These are phyloP conservation scores for Esperia sulphurella DNA, from an alignment of 2,888 invertebrate genomes.

Conservation along the genomic window DNA sequence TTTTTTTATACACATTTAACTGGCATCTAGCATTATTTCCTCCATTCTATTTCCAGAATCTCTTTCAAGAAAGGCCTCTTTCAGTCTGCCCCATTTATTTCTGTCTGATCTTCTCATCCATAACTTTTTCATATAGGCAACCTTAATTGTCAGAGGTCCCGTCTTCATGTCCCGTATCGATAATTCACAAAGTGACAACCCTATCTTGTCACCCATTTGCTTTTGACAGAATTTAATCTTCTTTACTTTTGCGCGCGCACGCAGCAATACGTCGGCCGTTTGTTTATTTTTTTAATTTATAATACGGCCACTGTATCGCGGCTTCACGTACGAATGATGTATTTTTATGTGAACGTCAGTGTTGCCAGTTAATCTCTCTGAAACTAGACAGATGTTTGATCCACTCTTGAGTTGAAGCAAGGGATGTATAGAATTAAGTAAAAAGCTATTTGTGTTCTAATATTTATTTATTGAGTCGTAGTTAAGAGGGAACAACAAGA, in stretches of 20 bases:
- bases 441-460: too few species aligned
- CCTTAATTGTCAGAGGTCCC: neutral
- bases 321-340: conserved; percentile 6
- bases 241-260: conserved; percentile 15
- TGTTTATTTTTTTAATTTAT: conserved; percentile 10
- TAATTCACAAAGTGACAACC: neutral
- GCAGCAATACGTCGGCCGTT: conserved; percentile 10
- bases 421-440: neutral
- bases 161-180: neutral
- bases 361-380: conserved; percentile 2
- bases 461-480: too few species aligned
- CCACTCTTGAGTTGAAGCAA: neutral
- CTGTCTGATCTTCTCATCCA: neutral
- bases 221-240: conserved; percentile 16
- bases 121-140: neutral
- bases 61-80: too few species aligned
- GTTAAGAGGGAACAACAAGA: too few species aligned
- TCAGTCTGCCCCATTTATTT: neutral
- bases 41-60: too few species aligned
- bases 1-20: too few species aligned
- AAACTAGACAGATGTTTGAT: conserved; percentile 1
- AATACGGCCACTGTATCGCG: conserved; percentile 11
- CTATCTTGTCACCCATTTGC: neutral
- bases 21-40: too few species aligned
- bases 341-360: conserved; percentile 1